Evolutionary conservation across 2,888 invertebrate genomes (phyloP).

Genomic region (Lasius fuliginosus): DNA sequence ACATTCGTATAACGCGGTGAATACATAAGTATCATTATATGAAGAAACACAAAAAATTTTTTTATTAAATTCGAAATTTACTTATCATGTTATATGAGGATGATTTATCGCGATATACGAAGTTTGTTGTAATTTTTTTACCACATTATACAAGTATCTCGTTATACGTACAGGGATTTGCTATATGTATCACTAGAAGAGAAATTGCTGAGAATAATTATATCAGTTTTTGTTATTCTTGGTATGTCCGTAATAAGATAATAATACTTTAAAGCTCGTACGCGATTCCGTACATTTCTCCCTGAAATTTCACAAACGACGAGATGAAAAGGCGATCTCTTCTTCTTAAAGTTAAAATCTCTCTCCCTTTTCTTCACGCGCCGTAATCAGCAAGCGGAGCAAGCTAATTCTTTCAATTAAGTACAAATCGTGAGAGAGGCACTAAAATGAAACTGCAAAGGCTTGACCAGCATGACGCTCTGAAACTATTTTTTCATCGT

Average conservation of each 20-base stretch:
- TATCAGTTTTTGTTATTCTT: neutral
- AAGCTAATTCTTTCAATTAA: conserved; percentile 45
- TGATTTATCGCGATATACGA: neutral
- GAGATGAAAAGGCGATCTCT: neutral
- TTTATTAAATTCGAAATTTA: neutral
- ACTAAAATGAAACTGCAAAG: conserved; percentile 29
- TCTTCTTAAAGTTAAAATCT: neutral
- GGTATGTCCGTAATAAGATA: neutral
- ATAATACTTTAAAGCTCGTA: neutral
- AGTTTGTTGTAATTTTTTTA: neutral
- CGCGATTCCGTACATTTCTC: neutral
- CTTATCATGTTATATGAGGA: neutral
- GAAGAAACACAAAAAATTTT: neutral
- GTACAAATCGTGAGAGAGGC: neutral
- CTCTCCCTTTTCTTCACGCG: neutral
- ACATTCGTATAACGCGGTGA: neutral
- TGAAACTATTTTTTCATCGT: conserved; percentile 33
- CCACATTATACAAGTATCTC: neutral
- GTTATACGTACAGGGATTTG: no score
- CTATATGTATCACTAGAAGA: neutral
- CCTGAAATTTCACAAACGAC: neutral
- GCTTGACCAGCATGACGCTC: neutral
- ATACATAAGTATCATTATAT: neutral
- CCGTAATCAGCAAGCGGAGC: neutral
- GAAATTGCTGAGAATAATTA: neutral